These are phyloP conservation scores for Mycetomoellerius zeteki DNA, from an alignment of 1,140 invertebrate genomes.

Conservation along the genomic window DNA sequence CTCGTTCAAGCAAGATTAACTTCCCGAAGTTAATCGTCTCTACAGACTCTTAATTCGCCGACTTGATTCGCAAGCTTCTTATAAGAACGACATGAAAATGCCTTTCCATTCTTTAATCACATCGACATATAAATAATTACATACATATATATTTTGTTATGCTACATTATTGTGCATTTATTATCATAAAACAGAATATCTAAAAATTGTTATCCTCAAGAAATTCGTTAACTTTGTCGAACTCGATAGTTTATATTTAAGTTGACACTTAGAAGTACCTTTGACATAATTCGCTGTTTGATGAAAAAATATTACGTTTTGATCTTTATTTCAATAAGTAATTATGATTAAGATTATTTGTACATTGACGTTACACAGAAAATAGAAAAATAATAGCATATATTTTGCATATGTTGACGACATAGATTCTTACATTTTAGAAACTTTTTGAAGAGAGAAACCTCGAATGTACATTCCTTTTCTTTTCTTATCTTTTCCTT, in stretches of 20 bases:
- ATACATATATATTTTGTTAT: slow-evolving; percentile 19
- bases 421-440: slow-evolving; percentile 30
- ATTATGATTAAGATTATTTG: background rate
- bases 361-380: background rate
- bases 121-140: slow-evolving; percentile 71
- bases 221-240: background rate
- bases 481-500: slow-evolving; percentile 48
- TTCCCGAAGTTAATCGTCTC: slow-evolving; percentile 75
- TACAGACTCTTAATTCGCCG: slow-evolving; percentile 75
- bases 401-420: background rate
- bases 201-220: slow-evolving; percentile 25
- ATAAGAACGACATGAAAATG: slow-evolving; percentile 59
- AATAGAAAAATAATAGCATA: slow-evolving; percentile 15
- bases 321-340: background rate
- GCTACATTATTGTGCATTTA: background rate
- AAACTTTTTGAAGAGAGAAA: slow-evolving; percentile 24
- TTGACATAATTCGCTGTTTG: background rate
- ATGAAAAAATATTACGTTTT: background rate
- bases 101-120: slow-evolving; percentile 33
- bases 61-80: slow-evolving; percentile 71
- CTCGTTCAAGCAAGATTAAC: slow-evolving; percentile 77
- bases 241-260: slow-evolving; percentile 3
- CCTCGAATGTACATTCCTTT: slow-evolving; percentile 23
- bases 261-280: background rate
- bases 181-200: slow-evolving; percentile 52